phyloP scores from a whole-genome alignment of 2,888 invertebrate genomes.

The Rutpela maculata region DNA sequence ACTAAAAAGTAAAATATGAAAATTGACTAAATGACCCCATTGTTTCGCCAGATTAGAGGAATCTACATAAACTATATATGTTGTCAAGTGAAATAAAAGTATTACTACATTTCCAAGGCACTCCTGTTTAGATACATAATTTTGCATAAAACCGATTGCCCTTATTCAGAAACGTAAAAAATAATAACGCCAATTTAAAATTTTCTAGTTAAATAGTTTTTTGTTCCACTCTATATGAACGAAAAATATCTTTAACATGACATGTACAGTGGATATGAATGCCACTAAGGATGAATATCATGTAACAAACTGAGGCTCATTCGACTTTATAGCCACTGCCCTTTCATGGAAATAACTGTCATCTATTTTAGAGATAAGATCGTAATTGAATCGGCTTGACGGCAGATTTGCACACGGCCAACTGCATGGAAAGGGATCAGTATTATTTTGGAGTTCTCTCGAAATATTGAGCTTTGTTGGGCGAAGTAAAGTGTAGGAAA shows the following conservation, averaged over 20 bases:
- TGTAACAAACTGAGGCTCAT: constrained; percentile 54
- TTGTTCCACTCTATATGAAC: constrained; percentile 6
- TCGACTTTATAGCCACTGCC: constrained; percentile 72
- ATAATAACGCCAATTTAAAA: neutral
- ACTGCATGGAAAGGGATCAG: constrained; percentile 59
- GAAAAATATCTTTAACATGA: constrained; percentile 33
- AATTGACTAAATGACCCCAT: too few species aligned
- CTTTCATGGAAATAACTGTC: constrained; percentile 75
- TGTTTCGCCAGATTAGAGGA: too few species aligned
- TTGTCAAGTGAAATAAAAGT: too few species aligned
- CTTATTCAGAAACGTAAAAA: neutral
- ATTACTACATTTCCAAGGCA: too few species aligned
- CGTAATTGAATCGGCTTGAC: constrained; percentile 75
- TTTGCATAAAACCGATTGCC: neutral
- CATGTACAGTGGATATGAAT: constrained; percentile 21
- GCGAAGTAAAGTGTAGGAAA: neutral
- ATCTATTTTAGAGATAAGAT: constrained; percentile 75
- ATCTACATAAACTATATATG: too few species aligned
- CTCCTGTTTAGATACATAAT: neutral
- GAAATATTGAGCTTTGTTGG: constrained; percentile 17
- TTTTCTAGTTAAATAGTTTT: neutral
- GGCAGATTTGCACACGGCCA: constrained; percentile 74
- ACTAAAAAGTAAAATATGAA: too few species aligned
- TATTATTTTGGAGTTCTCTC: constrained; percentile 44
- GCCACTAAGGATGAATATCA: constrained; percentile 62